Conservation (phyloP, 1,140 invertebrate genomes). For the Mactra quadrangularis region DNA sequence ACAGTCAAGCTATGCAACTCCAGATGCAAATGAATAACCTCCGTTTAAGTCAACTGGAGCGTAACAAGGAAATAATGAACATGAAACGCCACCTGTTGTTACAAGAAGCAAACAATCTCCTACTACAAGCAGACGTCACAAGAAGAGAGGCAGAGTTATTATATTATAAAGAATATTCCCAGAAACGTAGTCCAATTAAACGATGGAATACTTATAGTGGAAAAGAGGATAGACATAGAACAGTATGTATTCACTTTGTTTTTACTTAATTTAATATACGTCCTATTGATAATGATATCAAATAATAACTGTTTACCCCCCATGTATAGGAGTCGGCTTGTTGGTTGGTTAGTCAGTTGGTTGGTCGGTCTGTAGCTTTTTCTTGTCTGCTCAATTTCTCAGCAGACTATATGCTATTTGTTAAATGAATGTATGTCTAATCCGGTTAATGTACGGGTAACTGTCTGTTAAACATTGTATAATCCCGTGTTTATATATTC, state of each 20-base stretch:
- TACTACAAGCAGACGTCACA: slow-evolving; percentile 81
- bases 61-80: slow-evolving; percentile 81
- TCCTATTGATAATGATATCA: too few species aligned
- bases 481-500: too few species aligned
- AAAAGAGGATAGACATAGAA: slow-evolving; percentile 61
- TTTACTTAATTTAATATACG: too few species aligned
- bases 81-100: slow-evolving; percentile 81
- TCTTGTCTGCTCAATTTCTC: too few species aligned
- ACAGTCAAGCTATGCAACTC: slow-evolving; percentile 80
- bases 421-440: too few species aligned
- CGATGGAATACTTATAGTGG: slow-evolving; percentile 80
- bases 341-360: too few species aligned
- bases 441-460: too few species aligned
- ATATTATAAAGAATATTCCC: slow-evolving; percentile 73
- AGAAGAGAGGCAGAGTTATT: slow-evolving; percentile 79
- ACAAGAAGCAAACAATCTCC: slow-evolving; percentile 82
- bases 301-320: too few species aligned
- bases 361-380: too few species aligned
- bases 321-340: too few species aligned
- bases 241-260: not conserved
- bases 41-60: slow-evolving; percentile 78
- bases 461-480: too few species aligned
- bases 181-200: slow-evolving; percentile 67
- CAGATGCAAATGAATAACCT: slow-evolving; percentile 82
- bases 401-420: too few species aligned